Percentiles rank a stretch among this genome's conserved stretches.
These are phyloP conservation scores for Netelia inedita DNA, from an alignment of 2,888 invertebrate genomes.

Conservation along the genomic window DNA sequence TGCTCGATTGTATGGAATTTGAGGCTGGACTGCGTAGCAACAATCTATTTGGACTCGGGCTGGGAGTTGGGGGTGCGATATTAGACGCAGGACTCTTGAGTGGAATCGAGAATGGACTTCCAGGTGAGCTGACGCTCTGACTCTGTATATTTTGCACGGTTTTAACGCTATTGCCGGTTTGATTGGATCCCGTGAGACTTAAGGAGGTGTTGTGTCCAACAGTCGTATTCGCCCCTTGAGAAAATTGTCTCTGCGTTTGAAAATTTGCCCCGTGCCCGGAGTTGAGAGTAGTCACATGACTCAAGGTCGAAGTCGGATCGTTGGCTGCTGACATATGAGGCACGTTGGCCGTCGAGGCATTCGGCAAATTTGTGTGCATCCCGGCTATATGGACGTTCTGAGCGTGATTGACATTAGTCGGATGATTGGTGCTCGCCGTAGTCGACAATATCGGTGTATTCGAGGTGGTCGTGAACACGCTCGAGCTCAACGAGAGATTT, in stretches of 20 bases:
- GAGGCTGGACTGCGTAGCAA: constrained; percentile 83
- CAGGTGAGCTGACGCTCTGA: constrained; percentile 82
- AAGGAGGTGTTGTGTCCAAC: constrained; percentile 53
- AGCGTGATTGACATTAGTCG: constrained; percentile 78
- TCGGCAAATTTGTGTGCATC: constrained; percentile 82
- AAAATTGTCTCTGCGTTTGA: constrained; percentile 80
- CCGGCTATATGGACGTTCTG: constrained; percentile 81
- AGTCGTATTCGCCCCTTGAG: constrained; percentile 68
- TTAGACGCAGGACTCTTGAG: constrained; percentile 84
- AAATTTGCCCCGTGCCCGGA: constrained; percentile 74
- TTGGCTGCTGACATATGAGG: constrained; percentile 77
- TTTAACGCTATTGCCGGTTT: constrained; percentile 78
- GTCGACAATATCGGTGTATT: constrained; percentile 80
- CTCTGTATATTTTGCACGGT: constrained; percentile 83
- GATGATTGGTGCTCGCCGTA: constrained; percentile 65
- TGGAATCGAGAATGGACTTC: constrained; percentile 84
- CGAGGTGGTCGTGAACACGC: constrained; percentile 81
- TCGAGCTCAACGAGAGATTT: constrained; percentile 77
- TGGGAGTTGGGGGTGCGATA: constrained; percentile 84
- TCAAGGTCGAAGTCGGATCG: constrained; percentile 78
- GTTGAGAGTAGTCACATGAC: constrained; percentile 73
- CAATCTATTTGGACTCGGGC: constrained; percentile 83
- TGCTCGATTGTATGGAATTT: constrained; percentile 83
- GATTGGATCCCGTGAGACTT: constrained; percentile 64
- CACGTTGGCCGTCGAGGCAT: constrained; percentile 78